Evolutionary conservation across 23 tunicate genomes (phyloP).

Genomic region (Halocynthia aurantium): DNA sequence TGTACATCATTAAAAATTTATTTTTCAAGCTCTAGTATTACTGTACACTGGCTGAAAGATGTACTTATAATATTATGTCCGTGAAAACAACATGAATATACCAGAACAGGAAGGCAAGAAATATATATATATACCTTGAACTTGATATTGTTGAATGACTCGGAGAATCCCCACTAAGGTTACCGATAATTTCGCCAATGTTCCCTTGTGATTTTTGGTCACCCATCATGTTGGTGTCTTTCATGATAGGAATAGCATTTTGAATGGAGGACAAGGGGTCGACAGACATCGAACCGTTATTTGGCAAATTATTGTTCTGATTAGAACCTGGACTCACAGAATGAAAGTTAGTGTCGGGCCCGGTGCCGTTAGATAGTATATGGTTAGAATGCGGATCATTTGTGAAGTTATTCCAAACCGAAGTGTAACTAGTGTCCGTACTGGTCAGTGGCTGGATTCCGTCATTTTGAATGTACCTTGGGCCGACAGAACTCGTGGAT

Average conservation of each 20-base stretch:
- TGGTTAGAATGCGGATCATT: constrained; percentile 4
- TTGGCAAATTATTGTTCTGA: constrained; percentile 13
- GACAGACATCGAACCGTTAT: neutral
- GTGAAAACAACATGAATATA: too few species aligned
- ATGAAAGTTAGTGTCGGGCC: neutral
- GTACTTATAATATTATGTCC: too few species aligned
- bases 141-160: constrained; percentile 4
- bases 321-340: constrained; percentile 12
- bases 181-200: too few species aligned
- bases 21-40: too few species aligned
- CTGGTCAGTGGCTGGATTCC: neutral
- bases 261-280: too few species aligned
- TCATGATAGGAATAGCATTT: too few species aligned
- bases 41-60: too few species aligned
- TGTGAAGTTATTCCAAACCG: constrained; percentile 11
- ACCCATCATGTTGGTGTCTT: too few species aligned
- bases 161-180: neutral
- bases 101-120: too few species aligned
- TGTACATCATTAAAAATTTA: too few species aligned
- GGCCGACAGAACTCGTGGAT: neutral
- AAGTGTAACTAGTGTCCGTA: constrained; percentile 5
- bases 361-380: constrained; percentile 7
- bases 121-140: neutral
- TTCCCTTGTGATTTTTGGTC: too few species aligned
- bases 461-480: neutral